Conservation (phyloP, 2,113 vertebrate genomes). For the Thermophis baileyi region DNA sequence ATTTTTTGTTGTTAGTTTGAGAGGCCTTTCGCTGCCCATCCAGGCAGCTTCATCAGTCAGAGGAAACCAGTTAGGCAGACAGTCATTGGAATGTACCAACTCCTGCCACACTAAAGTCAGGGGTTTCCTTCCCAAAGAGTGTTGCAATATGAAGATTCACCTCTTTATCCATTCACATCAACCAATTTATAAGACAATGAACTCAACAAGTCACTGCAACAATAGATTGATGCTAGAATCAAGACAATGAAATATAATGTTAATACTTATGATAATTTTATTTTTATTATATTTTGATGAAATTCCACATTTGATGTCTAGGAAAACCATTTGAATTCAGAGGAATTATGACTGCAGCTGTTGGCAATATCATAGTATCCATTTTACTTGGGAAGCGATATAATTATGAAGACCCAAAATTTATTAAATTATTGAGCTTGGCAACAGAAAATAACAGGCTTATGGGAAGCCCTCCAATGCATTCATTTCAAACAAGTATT, state of each 20-base stretch:
- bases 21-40: too few relatives aligned
- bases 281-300: neutral
- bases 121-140: too few relatives aligned
- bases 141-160: too few relatives aligned
- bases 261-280: neutral
- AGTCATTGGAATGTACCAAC: too few relatives aligned
- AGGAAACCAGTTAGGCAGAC: too few relatives aligned
- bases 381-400: slow-evolving; percentile 57
- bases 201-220: neutral
- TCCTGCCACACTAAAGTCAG: too few relatives aligned
- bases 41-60: too few relatives aligned
- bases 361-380: slow-evolving; percentile 51
- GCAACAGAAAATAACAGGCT: slow-evolving; percentile 40
- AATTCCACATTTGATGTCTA: neutral
- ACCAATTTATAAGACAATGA: neutral
- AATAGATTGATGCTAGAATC: neutral
- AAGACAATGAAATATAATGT: neutral
- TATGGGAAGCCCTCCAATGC: slow-evolving; percentile 15
- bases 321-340: slow-evolving; percentile 53
- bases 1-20: too few relatives aligned
- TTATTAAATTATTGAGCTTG: slow-evolving; percentile 49
- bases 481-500: neutral
- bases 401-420: slow-evolving; percentile 49
- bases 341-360: slow-evolving; percentile 36
- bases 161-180: neutral